These are phyloP conservation scores for Oxystoma pomonae DNA, from an alignment of 2,888 invertebrate species.

Conservation along the genomic window DNA sequence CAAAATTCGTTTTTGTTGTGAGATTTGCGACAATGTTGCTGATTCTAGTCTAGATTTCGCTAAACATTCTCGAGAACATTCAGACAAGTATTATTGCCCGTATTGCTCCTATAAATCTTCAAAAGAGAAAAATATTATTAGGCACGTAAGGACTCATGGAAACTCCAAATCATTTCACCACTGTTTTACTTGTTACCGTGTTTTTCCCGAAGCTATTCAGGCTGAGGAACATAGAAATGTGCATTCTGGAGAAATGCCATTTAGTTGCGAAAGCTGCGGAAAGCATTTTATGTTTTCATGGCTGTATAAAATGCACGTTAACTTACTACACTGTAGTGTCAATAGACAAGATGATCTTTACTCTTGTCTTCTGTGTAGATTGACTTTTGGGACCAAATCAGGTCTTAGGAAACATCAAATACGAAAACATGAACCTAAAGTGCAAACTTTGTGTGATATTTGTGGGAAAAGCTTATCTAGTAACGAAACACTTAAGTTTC, in stretches of 20 bases:
- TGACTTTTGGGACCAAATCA: conserved; percentile 30
- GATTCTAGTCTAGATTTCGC: conserved; percentile 41
- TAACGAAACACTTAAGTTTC: conserved; percentile 36
- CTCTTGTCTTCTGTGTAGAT: conserved; percentile 26
- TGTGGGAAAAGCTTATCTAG: conserved; percentile 40
- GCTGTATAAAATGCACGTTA: conserved; percentile 46
- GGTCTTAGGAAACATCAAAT: conserved; percentile 31
- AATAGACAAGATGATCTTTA: conserved; percentile 19
- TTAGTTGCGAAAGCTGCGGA: conserved; percentile 50
- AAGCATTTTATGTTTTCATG: conserved; percentile 36
- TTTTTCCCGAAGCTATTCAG: conserved; percentile 28
- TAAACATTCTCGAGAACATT: conserved; percentile 39
- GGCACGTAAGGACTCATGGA: conserved; percentile 29
- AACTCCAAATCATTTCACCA: conserved; percentile 19
- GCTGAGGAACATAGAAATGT: conserved; percentile 37
- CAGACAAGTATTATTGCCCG: conserved; percentile 39
- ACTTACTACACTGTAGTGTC: conserved; percentile 17
- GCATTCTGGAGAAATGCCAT: conserved; percentile 41
- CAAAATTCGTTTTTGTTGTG: conserved; percentile 44
- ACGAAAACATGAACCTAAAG: conserved; percentile 31
- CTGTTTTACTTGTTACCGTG: conserved; percentile 24
- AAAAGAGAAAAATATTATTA: conserved; percentile 28
- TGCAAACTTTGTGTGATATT: conserved; percentile 42
- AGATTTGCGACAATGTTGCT: conserved; percentile 53
- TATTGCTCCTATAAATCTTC: conserved; percentile 37